Evolutionary conservation across 1,140 invertebrate genomes (phyloP).

Genomic region (Batillaria attramentaria): DNA sequence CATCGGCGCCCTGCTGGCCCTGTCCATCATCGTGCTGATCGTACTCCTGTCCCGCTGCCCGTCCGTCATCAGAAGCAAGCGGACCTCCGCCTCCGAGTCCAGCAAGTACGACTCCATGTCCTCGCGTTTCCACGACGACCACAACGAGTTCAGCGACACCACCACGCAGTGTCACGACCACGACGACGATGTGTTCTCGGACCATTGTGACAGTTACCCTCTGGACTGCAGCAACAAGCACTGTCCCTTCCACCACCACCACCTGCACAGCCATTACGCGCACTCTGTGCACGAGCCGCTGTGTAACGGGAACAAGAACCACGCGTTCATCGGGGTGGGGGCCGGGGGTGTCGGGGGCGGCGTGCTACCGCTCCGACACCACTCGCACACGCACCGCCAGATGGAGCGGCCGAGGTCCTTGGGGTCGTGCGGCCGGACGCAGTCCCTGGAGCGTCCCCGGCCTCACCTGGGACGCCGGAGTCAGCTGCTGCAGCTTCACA

Average conservation of each 20-base stretch:
- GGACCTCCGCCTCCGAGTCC: conserved; percentile 49
- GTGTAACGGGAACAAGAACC: conserved; percentile 25
- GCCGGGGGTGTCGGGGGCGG: not conserved
- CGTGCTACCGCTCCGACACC: not conserved
- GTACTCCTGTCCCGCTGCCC: conserved; percentile 63
- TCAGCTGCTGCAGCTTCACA: conserved; percentile 22
- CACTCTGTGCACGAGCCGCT: conserved; percentile 6
- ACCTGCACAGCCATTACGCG: not conserved
- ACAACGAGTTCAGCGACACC: conserved; percentile 63
- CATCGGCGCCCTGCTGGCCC: conserved; percentile 63
- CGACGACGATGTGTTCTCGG: conserved; percentile 53
- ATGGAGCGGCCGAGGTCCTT: not conserved
- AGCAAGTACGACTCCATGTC: conserved; percentile 65
- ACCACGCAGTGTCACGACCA: conserved; percentile 52
- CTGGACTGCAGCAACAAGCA: not conserved
- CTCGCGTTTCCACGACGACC: conserved; percentile 55
- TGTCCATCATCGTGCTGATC: conserved; percentile 65
- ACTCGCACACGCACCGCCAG: not conserved
- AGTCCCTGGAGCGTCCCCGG: conserved; percentile 14
- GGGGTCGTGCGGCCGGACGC: not conserved
- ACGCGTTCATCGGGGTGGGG: not conserved
- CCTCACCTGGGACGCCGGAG: conserved; percentile 1
- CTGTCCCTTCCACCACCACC: not conserved
- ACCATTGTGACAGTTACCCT: conserved; percentile 40
- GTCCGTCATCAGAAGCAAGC: conserved; percentile 43